phyloP scores from a whole-genome alignment of 2,888 invertebrate species.

The Leptura quadrifasciata region DNA sequence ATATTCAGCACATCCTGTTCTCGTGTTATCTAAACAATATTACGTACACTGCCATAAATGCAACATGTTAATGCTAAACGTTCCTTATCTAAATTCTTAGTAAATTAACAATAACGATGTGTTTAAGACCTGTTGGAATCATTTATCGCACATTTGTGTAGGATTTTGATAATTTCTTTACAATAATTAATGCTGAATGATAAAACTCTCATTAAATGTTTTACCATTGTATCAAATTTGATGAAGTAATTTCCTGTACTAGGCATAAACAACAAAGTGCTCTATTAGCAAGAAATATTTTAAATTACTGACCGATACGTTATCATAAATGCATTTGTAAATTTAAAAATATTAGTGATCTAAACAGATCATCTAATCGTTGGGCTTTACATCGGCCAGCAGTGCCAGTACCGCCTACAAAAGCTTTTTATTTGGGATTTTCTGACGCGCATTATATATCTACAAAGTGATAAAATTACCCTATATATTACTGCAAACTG shows the following conservation, averaged over 20 bases:
- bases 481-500: no score
- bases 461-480: no score
- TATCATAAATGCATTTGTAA: neutral
- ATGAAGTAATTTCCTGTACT: slow-evolving; percentile 3
- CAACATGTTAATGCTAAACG: slow-evolving; percentile 7
- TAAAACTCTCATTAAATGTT: neutral
- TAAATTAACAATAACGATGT: slow-evolving; percentile 18
- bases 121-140: slow-evolving; percentile 10
- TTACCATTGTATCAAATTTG: neutral
- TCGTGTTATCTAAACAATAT: neutral
- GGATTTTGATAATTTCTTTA: slow-evolving; percentile 17
- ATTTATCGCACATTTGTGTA: slow-evolving; percentile 21
- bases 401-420: no score
- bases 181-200: slow-evolving; percentile 14
- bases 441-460: no score
- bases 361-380: neutral
- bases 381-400: no score
- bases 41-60: neutral
- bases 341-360: neutral
- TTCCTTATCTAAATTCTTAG: slow-evolving; percentile 24
- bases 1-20: neutral
- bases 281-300: neutral
- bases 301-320: neutral
- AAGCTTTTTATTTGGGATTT: no score
- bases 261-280: neutral